A percentile compares a stretch with the other conserved stretches of the same genome.
These are phyloP conservation scores for Ormyrus pomaceus DNA, from an alignment of 2,888 invertebrate genomes.

Conservation along the genomic window DNA sequence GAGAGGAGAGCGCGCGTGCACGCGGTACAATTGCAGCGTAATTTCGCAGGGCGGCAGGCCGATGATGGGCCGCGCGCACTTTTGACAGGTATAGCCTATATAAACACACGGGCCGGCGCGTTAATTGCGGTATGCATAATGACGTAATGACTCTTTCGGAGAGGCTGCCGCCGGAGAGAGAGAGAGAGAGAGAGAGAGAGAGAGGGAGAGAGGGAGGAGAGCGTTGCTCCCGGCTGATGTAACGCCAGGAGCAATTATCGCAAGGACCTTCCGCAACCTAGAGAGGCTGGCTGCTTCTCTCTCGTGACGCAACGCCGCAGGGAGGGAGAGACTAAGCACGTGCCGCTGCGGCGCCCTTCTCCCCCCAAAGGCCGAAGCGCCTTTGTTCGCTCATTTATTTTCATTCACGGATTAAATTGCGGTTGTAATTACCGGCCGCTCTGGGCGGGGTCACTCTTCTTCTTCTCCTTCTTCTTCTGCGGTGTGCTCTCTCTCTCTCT, in stretches of 20 bases:
- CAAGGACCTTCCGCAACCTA: slow-evolving; percentile 54
- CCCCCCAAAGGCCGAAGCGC: slow-evolving; percentile 17
- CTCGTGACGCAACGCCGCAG: slow-evolving; percentile 4
- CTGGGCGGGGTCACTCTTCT: slow-evolving; percentile 20
- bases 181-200: too few relatives aligned
- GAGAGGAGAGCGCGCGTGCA: slow-evolving; percentile 16
- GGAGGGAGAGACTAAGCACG: slow-evolving; percentile 46
- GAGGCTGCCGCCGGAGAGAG: slow-evolving; percentile 17
- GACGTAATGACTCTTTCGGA: slow-evolving; percentile 57
- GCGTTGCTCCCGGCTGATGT: slow-evolving; percentile 48
- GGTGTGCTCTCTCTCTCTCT: too few relatives aligned
- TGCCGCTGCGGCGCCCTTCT: slow-evolving; percentile 36
- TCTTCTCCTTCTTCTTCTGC: too few relatives aligned
- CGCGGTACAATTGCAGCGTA: slow-evolving; percentile 36
- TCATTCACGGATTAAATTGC: slow-evolving; percentile 58
- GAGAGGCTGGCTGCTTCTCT: slow-evolving; percentile 8
- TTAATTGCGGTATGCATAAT: slow-evolving; percentile 56
- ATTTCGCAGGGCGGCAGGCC: not conserved
- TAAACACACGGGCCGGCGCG: slow-evolving; percentile 41
- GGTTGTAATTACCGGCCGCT: slow-evolving; percentile 56
- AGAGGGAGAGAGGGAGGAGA: not conserved
- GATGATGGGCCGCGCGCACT: slow-evolving; percentile 15
- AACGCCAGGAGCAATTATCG: slow-evolving; percentile 51
- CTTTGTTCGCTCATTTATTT: slow-evolving; percentile 57
- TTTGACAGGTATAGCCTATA: slow-evolving; percentile 45